These are phyloP conservation scores for Colistium nudipinnis DNA, from an alignment of 2,113 vertebrate genomes.

Conservation along the genomic window DNA sequence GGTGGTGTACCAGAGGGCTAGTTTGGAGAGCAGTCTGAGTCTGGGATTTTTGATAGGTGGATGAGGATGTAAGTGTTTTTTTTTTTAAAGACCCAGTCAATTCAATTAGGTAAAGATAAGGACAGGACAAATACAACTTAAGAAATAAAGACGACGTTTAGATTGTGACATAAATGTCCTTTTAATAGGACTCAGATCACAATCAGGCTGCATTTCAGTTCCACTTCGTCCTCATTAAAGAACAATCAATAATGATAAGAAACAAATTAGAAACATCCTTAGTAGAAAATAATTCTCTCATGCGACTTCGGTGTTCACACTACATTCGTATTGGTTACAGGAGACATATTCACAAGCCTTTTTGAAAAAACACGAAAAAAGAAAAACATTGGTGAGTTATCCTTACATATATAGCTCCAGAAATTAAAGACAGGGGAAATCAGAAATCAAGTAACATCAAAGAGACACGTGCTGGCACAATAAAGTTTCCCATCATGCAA, in stretches of 20 bases:
- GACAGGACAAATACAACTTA: background rate
- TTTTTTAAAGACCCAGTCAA: background rate
- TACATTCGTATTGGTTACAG: constrained; percentile 78
- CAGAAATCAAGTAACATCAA: constrained; percentile 64
- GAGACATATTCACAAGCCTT: constrained; percentile 75
- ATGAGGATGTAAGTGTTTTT: background rate
- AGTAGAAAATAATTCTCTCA: constrained; percentile 84
- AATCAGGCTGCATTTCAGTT: constrained; percentile 79
- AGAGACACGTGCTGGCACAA: constrained; percentile 80
- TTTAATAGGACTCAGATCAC: constrained; percentile 84
- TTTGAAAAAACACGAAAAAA: background rate
- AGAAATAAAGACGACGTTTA: constrained; percentile 8
- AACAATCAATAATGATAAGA: constrained; percentile 76
- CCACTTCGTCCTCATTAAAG: constrained; percentile 70
- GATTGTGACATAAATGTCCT: constrained; percentile 73
- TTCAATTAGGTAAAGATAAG: background rate
- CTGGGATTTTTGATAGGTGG: background rate
- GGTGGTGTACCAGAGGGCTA: background rate
- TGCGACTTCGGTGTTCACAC: constrained; percentile 79
- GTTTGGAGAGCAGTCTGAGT: background rate
- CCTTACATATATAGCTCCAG: constrained; percentile 52
- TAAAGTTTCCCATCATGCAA: constrained; percentile 81
- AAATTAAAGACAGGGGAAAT: constrained; percentile 35
- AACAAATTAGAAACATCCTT: constrained; percentile 83
- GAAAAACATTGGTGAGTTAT: constrained; percentile 53